phyloP scores from a whole-genome alignment of 2,888 invertebrate species.

The Leptinotarsa rubiginosa region DNA sequence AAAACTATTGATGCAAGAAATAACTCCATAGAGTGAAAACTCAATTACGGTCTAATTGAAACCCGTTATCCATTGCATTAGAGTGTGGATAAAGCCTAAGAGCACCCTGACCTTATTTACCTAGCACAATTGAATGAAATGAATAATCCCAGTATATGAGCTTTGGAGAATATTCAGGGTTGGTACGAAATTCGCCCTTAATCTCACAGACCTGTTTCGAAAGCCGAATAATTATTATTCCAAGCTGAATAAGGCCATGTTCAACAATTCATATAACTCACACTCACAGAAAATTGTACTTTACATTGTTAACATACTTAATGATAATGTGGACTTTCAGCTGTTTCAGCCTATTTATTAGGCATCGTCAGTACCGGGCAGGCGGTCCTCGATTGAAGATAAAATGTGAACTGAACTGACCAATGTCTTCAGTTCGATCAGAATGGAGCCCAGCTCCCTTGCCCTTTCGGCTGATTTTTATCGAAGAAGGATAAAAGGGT shows the following conservation, averaged over 20 bases:
- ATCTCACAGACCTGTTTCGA: background rate
- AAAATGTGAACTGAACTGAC: no score
- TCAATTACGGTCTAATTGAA: conserved; percentile 2
- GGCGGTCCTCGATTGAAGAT: no score
- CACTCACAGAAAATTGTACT: background rate
- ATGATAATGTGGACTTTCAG: no score
- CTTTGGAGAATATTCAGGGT: background rate
- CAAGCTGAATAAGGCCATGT: background rate
- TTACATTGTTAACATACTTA: no score
- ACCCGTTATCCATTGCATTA: background rate
- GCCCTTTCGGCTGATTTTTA: no score
- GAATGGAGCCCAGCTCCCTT: no score
- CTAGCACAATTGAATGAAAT: background rate
- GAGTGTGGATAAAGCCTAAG: background rate
- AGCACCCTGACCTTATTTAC: conserved; percentile 1
- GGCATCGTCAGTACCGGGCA: no score
- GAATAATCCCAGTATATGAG: background rate
- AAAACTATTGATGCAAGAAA: background rate
- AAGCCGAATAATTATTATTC: background rate
- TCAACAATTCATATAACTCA: background rate
- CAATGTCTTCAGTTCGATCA: no score
- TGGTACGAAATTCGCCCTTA: background rate
- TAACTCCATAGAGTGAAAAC: background rate
- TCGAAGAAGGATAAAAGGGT: no score
- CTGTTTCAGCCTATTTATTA: no score